Evolutionary conservation across 1,140 invertebrate genomes (phyloP).

Genomic region (Plodia interpunctella): DNA sequence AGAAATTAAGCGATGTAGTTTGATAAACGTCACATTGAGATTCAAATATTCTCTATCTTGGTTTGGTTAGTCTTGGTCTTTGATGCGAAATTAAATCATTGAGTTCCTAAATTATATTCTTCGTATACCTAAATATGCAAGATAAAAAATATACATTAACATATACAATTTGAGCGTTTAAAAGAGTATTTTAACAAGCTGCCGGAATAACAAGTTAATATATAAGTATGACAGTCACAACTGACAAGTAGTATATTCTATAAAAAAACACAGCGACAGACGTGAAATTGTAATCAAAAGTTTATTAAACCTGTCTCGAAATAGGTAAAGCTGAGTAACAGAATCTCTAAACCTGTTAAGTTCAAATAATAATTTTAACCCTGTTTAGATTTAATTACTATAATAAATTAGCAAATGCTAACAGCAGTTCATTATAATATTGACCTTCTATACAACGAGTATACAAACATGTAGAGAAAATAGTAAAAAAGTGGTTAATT

Average conservation of each 20-base stretch:
- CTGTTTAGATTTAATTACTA: not conserved
- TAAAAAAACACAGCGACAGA: no score
- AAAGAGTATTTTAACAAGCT: no score
- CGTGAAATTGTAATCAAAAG: not conserved
- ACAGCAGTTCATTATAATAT: not conserved
- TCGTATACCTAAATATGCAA: no score
- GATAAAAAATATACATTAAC: not conserved
- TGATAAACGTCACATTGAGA: slow-evolving; percentile 8
- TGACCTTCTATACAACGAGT: not conserved
- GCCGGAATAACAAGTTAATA: no score
- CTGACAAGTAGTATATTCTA: no score
- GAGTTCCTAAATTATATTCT: not conserved
- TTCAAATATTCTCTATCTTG: slow-evolving; percentile 8
- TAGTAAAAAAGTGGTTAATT: slow-evolving; percentile 28
- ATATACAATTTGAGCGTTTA: no score
- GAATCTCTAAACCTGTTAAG: not conserved
- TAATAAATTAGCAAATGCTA: not conserved
- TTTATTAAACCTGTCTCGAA: not conserved
- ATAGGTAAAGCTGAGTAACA: not conserved
- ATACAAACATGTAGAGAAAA: slow-evolving; percentile 16
- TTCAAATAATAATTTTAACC: not conserved
- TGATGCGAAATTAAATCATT: slow-evolving; percentile 10
- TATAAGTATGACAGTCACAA: no score
- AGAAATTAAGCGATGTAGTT: slow-evolving; percentile 13
- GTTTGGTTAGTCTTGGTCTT: not conserved